phyloP scores from a whole-genome alignment of 2,888 invertebrate genomes.

The Carabus problematicus region DNA sequence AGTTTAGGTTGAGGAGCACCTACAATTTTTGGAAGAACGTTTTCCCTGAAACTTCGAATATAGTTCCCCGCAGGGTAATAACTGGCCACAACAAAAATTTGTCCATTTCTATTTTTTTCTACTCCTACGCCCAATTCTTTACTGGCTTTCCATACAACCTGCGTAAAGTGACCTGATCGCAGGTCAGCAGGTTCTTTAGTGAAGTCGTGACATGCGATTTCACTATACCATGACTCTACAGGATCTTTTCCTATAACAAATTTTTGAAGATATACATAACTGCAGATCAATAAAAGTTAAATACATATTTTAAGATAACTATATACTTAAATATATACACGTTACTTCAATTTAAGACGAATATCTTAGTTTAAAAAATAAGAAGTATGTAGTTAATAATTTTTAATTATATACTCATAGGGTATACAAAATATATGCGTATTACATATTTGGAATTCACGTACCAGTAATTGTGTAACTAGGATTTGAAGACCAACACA shows the following conservation, averaged over 20 bases:
- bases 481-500: constrained; percentile 76
- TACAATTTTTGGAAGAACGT: constrained; percentile 70
- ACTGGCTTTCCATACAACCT: constrained; percentile 74
- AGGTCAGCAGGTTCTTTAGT: constrained; percentile 68
- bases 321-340: background rate
- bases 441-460: constrained; percentile 51
- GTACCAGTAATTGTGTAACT: constrained; percentile 70
- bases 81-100: constrained; percentile 85
- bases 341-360: too few species aligned
- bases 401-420: too few species aligned
- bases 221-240: constrained; percentile 64
- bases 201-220: constrained; percentile 69
- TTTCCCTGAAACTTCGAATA: constrained; percentile 74
- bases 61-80: constrained; percentile 92
- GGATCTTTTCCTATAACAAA: constrained; percentile 49
- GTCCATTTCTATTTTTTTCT: constrained; percentile 73
- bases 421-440: background rate
- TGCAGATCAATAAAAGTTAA: background rate
- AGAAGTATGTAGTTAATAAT: too few species aligned
- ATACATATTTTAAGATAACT: background rate
- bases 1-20: constrained; percentile 48
- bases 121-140: constrained; percentile 73
- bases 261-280: too few species aligned
- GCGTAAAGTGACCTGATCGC: constrained; percentile 75
- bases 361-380: too few species aligned